Evolutionary conservation across 2,113 vertebrate genomes (phyloP), one percentile per base, ranked within the genome.

Genomic region (Tachycineta bicolor): DNA sequence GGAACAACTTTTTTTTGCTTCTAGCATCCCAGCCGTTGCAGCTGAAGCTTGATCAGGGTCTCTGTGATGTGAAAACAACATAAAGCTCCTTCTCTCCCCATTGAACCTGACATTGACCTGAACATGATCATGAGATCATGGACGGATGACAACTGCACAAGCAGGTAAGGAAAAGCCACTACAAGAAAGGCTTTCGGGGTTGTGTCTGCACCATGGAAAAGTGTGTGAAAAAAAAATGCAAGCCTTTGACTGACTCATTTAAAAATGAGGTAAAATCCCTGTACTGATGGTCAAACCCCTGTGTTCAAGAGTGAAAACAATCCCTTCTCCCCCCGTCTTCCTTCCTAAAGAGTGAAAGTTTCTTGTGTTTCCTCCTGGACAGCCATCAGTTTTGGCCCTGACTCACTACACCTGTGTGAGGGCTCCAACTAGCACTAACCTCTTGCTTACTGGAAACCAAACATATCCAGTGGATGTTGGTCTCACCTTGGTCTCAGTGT

Each of bases 331-430:
- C 2, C 2, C 77, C 1, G 4, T 69, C 82, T 90, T 96, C 87
- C 90, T 96, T 96, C 83, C 90, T 75, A 83, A 91, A 67, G 34
- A 71, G 79, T 67, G 88, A 83, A 93, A 94, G 82, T 86, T 96
- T 94, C 93, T 88, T 92, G 74, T 89, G 82, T 79, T 87, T 91
- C 41, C 89, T 94, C 46, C 64, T 87, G 96, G 84, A 94, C 70
- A 93, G 75, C 43, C 88, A 81, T 88, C 90, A 96, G 33, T 86
- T 65, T 15, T 0, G 16, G 33, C 18, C 77, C 28, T 78, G 77
- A 76, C 41, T 80, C 78, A 41, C 60, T 93, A 86, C 63, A 97
- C 84, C 85, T 95, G 79, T 85, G 33, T 85, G 63, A 85, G 15
- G 33, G 31, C 46, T 93, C 2, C 0, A 49, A 49, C 39, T 33